These are phyloP conservation scores for Oscheius onirici DNA, from an alignment of 2,888 invertebrate genomes.

Conservation along the genomic window DNA sequence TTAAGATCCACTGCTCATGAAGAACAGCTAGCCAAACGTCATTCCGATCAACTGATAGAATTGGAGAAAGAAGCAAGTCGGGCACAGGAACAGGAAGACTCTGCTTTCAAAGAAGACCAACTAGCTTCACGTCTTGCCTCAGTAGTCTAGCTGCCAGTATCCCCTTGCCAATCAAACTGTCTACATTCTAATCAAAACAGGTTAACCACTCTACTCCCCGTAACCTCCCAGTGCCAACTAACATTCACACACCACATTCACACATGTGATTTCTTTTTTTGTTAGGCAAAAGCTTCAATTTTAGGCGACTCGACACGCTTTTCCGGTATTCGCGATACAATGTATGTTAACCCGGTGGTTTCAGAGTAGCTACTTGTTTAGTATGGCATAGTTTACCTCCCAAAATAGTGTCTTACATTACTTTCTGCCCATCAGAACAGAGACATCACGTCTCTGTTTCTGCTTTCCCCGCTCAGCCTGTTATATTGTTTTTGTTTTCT, in stretches of 20 bases:
- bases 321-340: slow-evolving; percentile 17
- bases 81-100: slow-evolving; percentile 66
- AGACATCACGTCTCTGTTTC: background rate
- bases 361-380: slow-evolving; percentile 3
- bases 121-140: slow-evolving; percentile 65
- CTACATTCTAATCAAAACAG: slow-evolving; percentile 5
- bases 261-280: slow-evolving; percentile 14
- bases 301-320: background rate
- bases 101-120: slow-evolving; percentile 65
- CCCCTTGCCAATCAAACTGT: slow-evolving; percentile 2
- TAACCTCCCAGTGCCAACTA: slow-evolving; percentile 7
- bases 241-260: slow-evolving; percentile 1
- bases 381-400: slow-evolving; percentile 9
- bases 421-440: slow-evolving; percentile 19
- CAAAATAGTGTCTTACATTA: slow-evolving; percentile 18
- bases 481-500: slow-evolving; percentile 11
- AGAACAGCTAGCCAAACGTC: slow-evolving; percentile 66
- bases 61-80: slow-evolving; percentile 62
- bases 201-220: background rate
- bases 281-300: slow-evolving; percentile 13
- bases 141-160: slow-evolving; percentile 55
- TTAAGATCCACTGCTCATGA: slow-evolving; percentile 66
- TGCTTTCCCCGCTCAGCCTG: slow-evolving; percentile 17
- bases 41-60: slow-evolving; percentile 63
- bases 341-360: slow-evolving; percentile 24